Base-by-base conservation (phyloP, 2,797 vertebrate genomes). In the Sphenopsis melanotis region DNA sequence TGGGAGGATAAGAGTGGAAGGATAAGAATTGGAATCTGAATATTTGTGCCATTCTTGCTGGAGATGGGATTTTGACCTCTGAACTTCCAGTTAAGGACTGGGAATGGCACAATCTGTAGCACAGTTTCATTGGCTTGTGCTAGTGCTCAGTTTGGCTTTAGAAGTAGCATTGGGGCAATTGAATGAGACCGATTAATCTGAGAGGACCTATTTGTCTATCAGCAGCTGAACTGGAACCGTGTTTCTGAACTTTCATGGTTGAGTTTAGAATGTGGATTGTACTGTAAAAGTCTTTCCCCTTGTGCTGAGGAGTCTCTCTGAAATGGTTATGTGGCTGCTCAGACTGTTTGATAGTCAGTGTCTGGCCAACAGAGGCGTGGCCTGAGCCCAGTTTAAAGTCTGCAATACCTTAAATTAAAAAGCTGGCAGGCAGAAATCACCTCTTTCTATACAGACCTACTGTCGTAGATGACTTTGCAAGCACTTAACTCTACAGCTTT, bases 31-130 rank as follows among this genome's bases (percentile, higher is more conserved):
- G 44, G 75, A 70, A 50, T 78, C 23, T 10, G 42, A 72, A 42
- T 39, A 56, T 39, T 83, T 0, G 3, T 63, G 74, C 18, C 24
- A 52, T 10, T 63, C 37, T 60, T 74, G 59, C 49, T 78, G 49
- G 57, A 49, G 80, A 8, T 57, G 63, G 53, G 61, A 36, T 82
- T 91, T 76, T 75, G 79, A 41, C 41, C 42, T 61, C 66, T 27
- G 61, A 56, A 57, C 59, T 50, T 32, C 29, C 20, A 20, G 7
- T 30, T 57, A 24, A 50, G 64, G 49, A 14, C 37, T 78, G 57
- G 39, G 36, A 76, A 16, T 0, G 3, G 11, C 6, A 15, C 1
- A 30, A 32, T 70, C 32, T 6, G 0, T 15, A 32, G 49, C 53
- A 22, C 1, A 2, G 15, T 36, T 92, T 42, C 1, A 2, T 66